These are phyloP conservation scores for Luscinia luscinia DNA, from an alignment of 2,797 vertebrate genomes.

Conservation along the genomic window DNA sequence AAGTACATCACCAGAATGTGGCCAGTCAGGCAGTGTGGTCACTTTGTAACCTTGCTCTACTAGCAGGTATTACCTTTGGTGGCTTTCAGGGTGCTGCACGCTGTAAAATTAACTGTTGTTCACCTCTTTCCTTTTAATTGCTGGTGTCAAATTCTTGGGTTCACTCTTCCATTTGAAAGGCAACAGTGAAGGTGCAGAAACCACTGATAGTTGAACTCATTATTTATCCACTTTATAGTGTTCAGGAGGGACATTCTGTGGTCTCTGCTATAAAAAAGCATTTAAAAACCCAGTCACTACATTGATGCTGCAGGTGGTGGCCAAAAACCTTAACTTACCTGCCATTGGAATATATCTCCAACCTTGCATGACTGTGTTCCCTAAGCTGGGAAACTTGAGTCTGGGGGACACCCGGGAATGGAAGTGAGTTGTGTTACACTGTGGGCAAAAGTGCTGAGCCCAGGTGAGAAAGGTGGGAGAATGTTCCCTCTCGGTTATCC, in stretches of 20 bases:
- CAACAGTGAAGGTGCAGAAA: background rate
- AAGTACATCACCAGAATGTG: background rate
- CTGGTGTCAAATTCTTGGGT: background rate
- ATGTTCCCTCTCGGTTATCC: background rate
- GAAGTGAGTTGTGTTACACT: background rate
- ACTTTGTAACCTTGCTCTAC: background rate
- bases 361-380: too few relatives aligned
- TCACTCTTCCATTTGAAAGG: background rate
- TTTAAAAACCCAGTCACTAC: background rate
- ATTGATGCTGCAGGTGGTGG: background rate
- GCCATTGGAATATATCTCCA: fast-evolving
- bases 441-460: background rate
- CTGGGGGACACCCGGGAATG: background rate
- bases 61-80: background rate
- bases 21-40: fast-evolving
- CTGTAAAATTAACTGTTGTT: background rate
- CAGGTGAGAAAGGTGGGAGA: background rate
- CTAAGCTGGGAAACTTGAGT: background rate
- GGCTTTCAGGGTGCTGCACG: background rate
- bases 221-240: background rate
- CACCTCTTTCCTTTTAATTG: background rate
- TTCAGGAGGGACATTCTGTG: background rate
- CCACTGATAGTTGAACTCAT: background rate
- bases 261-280: background rate
- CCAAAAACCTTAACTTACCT: background rate